Evolutionary conservation across 2,113 vertebrate genomes (phyloP).

Genomic region (Puffinus mauretanicus): DNA sequence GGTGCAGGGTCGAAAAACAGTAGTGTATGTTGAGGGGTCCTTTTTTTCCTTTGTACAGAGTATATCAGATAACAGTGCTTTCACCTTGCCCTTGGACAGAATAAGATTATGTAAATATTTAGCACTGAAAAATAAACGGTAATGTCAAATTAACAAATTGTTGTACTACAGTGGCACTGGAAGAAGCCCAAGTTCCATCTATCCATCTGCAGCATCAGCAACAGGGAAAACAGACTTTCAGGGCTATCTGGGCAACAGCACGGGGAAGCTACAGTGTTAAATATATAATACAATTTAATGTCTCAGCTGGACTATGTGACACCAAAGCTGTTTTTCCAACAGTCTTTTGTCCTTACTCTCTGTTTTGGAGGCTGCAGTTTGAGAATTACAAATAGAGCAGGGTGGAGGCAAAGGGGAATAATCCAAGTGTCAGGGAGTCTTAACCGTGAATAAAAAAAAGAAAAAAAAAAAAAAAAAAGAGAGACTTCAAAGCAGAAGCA

Average conservation of each 20-base stretch:
- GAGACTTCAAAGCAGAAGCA: conserved; percentile 28
- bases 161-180: conserved; percentile 44
- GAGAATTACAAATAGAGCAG: conserved; percentile 20
- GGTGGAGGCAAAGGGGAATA: conserved; percentile 35
- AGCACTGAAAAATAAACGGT: conserved; percentile 53
- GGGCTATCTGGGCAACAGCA: background rate
- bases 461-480: background rate
- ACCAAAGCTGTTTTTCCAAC: background rate
- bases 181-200: conserved; percentile 52
- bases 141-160: conserved; percentile 61
- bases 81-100: conserved; percentile 56
- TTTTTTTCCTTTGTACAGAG: background rate
- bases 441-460: background rate
- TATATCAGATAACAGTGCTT: conserved; percentile 58
- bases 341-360: background rate
- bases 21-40: background rate
- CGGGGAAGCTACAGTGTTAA: background rate
- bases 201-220: background rate
- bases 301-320: background rate
- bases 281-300: background rate
- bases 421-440: conserved; percentile 6
- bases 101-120: conserved; percentile 64
- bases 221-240: background rate
- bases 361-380: background rate
- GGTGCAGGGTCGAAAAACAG: accelerated